phyloP scores from a whole-genome alignment of 23 tunicate species.

The Styela plicata region DNA sequence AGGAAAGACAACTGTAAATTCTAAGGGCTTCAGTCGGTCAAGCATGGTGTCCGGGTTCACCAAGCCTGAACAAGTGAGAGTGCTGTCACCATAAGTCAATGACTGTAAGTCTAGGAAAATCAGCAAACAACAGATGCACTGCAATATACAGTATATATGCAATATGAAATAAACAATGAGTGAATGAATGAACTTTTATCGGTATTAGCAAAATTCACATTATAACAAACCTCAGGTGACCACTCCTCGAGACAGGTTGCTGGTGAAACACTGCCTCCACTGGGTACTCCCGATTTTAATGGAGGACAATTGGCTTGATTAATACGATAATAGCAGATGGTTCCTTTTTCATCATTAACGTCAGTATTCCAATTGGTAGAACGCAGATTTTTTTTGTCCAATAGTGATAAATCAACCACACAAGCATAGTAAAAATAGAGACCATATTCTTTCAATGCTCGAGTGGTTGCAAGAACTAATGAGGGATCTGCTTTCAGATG shows the following conservation, averaged over 20 bases:
- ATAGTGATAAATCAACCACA: neutral
- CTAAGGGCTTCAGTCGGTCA: too few species aligned
- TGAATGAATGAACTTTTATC: too few species aligned
- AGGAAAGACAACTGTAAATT: too few species aligned
- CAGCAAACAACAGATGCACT: too few species aligned
- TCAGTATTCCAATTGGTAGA: slow-evolving; percentile 12
- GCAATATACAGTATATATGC: too few species aligned
- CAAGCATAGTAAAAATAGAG: slow-evolving; percentile 7
- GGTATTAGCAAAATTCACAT: too few species aligned
- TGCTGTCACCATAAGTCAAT: too few species aligned
- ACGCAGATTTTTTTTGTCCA: slow-evolving; percentile 1
- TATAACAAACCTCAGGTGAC: slow-evolving; percentile 42
- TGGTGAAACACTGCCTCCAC: slow-evolving; percentile 42
- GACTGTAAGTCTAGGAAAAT: too few species aligned
- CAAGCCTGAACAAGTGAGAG: too few species aligned
- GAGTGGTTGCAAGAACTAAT: neutral
- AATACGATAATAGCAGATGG: neutral
- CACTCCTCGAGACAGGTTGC: slow-evolving; percentile 42
- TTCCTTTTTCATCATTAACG: neutral
- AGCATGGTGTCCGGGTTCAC: too few species aligned
- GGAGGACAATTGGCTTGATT: slow-evolving; percentile 36
- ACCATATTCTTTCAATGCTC: neutral
- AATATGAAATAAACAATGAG: too few species aligned
- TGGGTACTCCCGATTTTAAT: slow-evolving; percentile 32
- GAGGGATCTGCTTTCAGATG: neutral